A percentile compares a stretch with the other conserved stretches of the same genome.
Evolutionary conservation across 2,797 vertebrate genomes (phyloP).

Genomic region (Tapera naevia): DNA sequence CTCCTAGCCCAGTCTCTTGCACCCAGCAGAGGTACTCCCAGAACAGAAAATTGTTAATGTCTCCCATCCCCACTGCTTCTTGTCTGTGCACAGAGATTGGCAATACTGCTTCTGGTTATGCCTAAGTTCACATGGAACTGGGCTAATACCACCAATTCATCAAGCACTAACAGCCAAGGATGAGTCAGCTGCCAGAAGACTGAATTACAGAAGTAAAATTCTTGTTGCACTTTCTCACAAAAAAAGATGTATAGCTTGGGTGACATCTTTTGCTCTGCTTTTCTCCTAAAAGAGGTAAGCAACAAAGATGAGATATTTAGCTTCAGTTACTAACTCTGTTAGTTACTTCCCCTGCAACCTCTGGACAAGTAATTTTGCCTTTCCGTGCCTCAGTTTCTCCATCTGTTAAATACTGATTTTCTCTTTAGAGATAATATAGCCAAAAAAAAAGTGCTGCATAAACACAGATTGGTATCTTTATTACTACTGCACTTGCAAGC

Average conservation of each 20-base stretch:
- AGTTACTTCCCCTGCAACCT: not conserved
- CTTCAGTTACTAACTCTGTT: not conserved
- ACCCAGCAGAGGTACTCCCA: not conserved
- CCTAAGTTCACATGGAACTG: not conserved
- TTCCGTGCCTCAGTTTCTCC: slow-evolving; percentile 13
- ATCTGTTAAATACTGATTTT: not conserved
- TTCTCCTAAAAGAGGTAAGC: not conserved
- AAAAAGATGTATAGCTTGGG: not conserved
- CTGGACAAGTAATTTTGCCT: not conserved
- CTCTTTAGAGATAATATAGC: not conserved
- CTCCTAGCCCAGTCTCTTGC: not conserved
- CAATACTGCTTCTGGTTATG: not conserved
- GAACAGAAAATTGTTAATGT: not conserved
- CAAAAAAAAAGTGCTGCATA: not conserved
- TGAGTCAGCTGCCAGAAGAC: not conserved
- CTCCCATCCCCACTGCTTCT: not conserved
- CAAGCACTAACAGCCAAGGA: not conserved
- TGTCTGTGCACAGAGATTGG: not conserved
- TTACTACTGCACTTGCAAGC: not conserved
- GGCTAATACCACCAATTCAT: not conserved
- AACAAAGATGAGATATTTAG: not conserved
- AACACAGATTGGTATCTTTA: not conserved
- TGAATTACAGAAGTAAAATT: not conserved
- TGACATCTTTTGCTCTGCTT: not conserved
- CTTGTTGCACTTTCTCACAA: not conserved